Base-by-base conservation (phyloP, 2,113 vertebrate genomes). In the Epinephelus cyanopodus region DNA sequence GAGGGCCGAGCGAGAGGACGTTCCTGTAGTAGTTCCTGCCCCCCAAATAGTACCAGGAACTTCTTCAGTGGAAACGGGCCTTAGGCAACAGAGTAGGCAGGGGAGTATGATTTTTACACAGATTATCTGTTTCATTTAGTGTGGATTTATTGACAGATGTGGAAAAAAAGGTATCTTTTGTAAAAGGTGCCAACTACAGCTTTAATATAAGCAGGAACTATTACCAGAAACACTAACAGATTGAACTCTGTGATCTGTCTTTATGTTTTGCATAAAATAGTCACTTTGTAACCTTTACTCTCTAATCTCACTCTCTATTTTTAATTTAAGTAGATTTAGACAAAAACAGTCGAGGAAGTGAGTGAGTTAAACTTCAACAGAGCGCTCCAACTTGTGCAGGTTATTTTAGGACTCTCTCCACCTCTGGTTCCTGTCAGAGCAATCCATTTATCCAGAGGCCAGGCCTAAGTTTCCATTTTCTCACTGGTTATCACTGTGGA, bases 351-450 rank as follows among this genome's bases (percentile, higher is more conserved):
- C 50, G 27, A 66, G 47, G 23, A 53, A 78, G 48, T 50, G 18
- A 70, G 64, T 29, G 65, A 42, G 66, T 65, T 63, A 29, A 79
- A 78, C 50, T 58, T 60, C 27, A 70, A 82, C 58, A 15, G 56
- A 64, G 48, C 37, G 19, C 50, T 74, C 60, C 6, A 42, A 45
- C 72, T 50, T 21, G 74, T 18, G 65, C 69, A 47, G 78, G 86
- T 87, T 90, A 87, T 92, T 91, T 90, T 88, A 39, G 73, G 86
- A 77, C 62, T 81, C 79, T 29, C 37, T 87, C 71, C 84, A 77
- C 70, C 74, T 84, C 91, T 91, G 87, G 74, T 90, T 88, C 81
- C 77, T 87, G 82, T 90, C 86, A 87, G 18, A 84, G 63, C 64
- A 79, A 37, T 82, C 83, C 73, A 73, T 85, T 77, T 83, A 68